Conservation (phyloP, 2,888 invertebrate species). For the Drosophila acutilabella region DNA sequence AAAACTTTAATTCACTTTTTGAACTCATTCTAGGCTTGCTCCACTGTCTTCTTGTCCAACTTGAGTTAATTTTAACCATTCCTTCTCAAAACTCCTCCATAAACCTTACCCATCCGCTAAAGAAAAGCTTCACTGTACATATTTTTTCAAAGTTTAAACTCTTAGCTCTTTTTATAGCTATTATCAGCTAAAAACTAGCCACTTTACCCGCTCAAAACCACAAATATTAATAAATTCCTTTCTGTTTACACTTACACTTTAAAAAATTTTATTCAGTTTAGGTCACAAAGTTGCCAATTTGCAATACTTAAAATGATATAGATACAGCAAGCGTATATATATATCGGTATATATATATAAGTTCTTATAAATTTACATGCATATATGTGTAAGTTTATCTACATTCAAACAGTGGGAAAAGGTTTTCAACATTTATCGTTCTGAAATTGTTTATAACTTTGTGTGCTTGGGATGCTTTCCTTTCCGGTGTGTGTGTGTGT, state of each 20-base stretch:
- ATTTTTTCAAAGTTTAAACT: no score
- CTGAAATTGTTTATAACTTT: neutral
- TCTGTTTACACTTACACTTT: neutral
- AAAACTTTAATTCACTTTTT: no score
- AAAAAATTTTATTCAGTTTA: constrained; percentile 31
- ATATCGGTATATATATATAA: constrained; percentile 6
- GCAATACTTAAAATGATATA: constrained; percentile 14
- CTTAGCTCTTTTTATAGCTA: no score
- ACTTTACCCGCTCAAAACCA: neutral
- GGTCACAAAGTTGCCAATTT: constrained; percentile 31
- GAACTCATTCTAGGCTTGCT: no score
- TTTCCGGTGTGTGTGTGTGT: neutral
- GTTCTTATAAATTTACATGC: constrained; percentile 4
- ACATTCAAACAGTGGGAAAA: constrained; percentile 2
- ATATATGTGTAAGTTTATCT: constrained; percentile 14
- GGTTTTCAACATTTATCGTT: neutral
- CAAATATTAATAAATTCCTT: neutral
- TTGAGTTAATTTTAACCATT: no score
- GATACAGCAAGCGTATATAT: neutral
- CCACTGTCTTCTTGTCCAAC: no score
- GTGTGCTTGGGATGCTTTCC: constrained; percentile 1
- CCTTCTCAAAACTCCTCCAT: no score
- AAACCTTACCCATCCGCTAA: no score
- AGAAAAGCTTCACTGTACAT: no score
- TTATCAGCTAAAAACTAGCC: no score